Evolutionary conservation across 2,888 invertebrate genomes (phyloP).

Genomic region (Odontomyia ornata): DNA sequence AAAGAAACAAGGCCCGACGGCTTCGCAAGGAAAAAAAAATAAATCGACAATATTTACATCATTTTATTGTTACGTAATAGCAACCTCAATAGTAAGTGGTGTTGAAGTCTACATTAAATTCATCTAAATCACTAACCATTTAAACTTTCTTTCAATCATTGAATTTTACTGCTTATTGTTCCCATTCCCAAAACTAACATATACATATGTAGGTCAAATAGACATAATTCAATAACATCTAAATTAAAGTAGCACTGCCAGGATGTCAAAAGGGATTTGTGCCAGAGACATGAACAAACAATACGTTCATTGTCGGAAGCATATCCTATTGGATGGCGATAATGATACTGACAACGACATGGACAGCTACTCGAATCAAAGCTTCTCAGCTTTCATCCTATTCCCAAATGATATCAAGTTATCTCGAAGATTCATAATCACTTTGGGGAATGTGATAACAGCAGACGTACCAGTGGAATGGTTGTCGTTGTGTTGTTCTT

Average conservation of each 20-base stretch:
- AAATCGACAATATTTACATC: too few species aligned
- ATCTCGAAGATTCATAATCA: constrained; percentile 29
- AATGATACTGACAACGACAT: neutral
- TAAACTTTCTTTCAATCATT: neutral
- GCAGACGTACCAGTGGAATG: neutral
- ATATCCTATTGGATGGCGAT: neutral
- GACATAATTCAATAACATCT: constrained; percentile 18
- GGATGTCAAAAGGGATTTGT: constrained; percentile 22
- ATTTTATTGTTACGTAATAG: too few species aligned
- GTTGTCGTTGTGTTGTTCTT: constrained; percentile 20
- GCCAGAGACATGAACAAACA: neutral
- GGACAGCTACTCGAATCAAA: neutral
- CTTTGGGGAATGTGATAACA: constrained; percentile 24
- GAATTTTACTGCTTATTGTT: neutral
- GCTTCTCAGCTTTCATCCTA: neutral
- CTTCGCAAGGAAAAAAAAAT: too few species aligned
- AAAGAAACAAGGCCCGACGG: too few species aligned
- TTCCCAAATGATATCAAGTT: constrained; percentile 34
- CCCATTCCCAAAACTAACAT: neutral
- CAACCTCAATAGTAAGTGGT: too few species aligned
- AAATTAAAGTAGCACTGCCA: neutral
- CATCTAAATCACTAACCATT: too few species aligned
- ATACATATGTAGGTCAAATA: constrained; percentile 21
- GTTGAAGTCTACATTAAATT: too few species aligned
- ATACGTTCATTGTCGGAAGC: neutral